Evolutionary conservation across 1,140 invertebrate genomes (phyloP).

Genomic region (Zaprionus inermis): DNA sequence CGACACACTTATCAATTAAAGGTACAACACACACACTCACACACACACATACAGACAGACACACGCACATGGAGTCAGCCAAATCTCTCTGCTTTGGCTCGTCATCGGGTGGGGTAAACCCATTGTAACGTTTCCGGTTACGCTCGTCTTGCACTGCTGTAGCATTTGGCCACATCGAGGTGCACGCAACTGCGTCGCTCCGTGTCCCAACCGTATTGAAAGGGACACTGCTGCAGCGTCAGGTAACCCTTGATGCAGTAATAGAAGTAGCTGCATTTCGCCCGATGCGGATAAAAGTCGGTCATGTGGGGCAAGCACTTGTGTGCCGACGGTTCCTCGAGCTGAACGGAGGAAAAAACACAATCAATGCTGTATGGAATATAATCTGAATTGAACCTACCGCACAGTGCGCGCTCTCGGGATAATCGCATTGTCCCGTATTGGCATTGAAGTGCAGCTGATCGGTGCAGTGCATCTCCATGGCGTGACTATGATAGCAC

Average conservation of each 20-base stretch:
- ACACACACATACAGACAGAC: no score
- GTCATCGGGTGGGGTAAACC: slow-evolving; percentile 3
- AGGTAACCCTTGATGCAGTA: slow-evolving; percentile 80
- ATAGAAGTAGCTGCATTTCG: slow-evolving; percentile 81
- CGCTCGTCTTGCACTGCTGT: slow-evolving; percentile 49
- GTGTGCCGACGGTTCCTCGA: slow-evolving; percentile 53
- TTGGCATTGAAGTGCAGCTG: slow-evolving; percentile 70
- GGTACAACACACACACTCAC: slow-evolving; percentile 41
- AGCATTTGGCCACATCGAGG: slow-evolving; percentile 74
- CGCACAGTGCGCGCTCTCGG: slow-evolving; percentile 70
- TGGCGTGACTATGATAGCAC: slow-evolving; percentile 76
- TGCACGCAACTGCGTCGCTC: slow-evolving; percentile 72
- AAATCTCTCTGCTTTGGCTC: slow-evolving; percentile 25
- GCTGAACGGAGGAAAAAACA: slow-evolving; percentile 28
- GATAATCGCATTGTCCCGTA: slow-evolving; percentile 70
- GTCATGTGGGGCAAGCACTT: slow-evolving; percentile 74
- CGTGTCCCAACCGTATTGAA: slow-evolving; percentile 79
- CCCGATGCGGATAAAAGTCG: slow-evolving; percentile 77
- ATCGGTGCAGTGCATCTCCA: slow-evolving; percentile 76
- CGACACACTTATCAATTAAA: slow-evolving; percentile 55
- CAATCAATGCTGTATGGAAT: not conserved
- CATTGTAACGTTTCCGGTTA: slow-evolving; percentile 43
- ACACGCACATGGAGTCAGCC: no score
- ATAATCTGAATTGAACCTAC: slow-evolving; percentile 41
- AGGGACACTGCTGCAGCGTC: slow-evolving; percentile 80